Evolutionary conservation across 2,113 vertebrate genomes (phyloP), one percentile per base, ranked within the genome.

Genomic region (Chroicocephalus ridibundus): DNA sequence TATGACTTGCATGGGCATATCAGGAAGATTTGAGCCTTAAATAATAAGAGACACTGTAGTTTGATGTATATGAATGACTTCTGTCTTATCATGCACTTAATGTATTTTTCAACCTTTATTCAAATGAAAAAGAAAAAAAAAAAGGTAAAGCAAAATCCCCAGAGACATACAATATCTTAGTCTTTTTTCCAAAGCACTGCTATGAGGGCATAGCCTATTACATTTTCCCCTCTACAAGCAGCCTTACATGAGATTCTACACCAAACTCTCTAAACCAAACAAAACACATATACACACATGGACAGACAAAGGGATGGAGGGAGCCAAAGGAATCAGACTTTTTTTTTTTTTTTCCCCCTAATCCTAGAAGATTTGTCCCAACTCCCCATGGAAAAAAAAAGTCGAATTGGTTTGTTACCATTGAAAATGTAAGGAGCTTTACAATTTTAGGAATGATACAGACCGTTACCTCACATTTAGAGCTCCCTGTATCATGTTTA

Each of bases 181-280:
- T 26, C 36, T 86, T 93, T 94, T 88, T 70, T 81, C 65, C 70
- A 60, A 74, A 90, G n/a, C n/a, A 83, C 64, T 78, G 25, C 70
- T 91, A 87, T 15, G 21, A 85, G 32, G 68, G 20, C 77, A 66
- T 51, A 74, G 5, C 46, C 9, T 71, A 92, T 87, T 80, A 82
- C 11, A 11, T 97, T 91, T 90, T 88, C 13, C 72, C 9, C 79
- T 85, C 62, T 65, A 76, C 38, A 66, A 65, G 38, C 1, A 84
- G 31, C 88, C 61, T 91, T 85, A 12, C 6, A 49, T 93, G 66
- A 54, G 25, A 91, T 66, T 95, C 22, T 93, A 86, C 97, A 94
- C 7, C 5, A 72, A 88, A 72, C 8, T 71, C 66, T 95, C 34
- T 92, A 86, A 97, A 94, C 9, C 3, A 72, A 86, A 70, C 7